phyloP scores from a whole-genome alignment of 2,888 invertebrate species.

The Erebia epiphron region DNA sequence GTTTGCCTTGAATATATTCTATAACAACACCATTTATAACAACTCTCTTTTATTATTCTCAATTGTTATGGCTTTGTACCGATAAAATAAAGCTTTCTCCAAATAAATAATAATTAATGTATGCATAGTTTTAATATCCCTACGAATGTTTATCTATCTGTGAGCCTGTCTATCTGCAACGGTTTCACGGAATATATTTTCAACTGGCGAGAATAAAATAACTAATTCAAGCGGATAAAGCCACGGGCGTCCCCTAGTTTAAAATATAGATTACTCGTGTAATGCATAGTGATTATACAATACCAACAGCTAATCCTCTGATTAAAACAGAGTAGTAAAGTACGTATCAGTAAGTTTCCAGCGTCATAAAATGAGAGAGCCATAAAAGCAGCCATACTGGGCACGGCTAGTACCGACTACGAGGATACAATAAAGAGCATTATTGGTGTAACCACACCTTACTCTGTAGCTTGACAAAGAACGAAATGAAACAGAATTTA shows the following conservation, averaged over 20 bases:
- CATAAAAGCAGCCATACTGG: slow-evolving; percentile 61
- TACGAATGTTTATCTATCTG: too few species aligned
- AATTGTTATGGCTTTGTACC: too few species aligned
- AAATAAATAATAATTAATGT: too few species aligned
- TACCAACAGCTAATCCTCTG: slow-evolving; percentile 10
- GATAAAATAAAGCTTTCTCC: too few species aligned
- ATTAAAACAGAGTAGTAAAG: slow-evolving; percentile 20
- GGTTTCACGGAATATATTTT: too few species aligned
- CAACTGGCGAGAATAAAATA: too few species aligned
- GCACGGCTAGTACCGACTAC: slow-evolving; percentile 55
- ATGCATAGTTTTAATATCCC: too few species aligned
- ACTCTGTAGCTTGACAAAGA: slow-evolving; percentile 35
- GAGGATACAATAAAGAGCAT: slow-evolving; percentile 66
- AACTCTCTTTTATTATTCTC: too few species aligned
- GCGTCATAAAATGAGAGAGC: slow-evolving; percentile 55
- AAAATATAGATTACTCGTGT: background rate
- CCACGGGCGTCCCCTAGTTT: background rate
- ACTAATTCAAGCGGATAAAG: too few species aligned
- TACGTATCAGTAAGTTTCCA: slow-evolving; percentile 36
- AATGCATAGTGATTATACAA: background rate
- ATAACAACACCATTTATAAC: too few species aligned
- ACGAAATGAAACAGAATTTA: slow-evolving; percentile 12
- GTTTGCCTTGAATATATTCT: too few species aligned
- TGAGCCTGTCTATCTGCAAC: too few species aligned
- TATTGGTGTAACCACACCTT: slow-evolving; percentile 69